Evolutionary conservation across 2,888 invertebrate genomes (phyloP).

Genomic region (Diaprepes abbreviatus): DNA sequence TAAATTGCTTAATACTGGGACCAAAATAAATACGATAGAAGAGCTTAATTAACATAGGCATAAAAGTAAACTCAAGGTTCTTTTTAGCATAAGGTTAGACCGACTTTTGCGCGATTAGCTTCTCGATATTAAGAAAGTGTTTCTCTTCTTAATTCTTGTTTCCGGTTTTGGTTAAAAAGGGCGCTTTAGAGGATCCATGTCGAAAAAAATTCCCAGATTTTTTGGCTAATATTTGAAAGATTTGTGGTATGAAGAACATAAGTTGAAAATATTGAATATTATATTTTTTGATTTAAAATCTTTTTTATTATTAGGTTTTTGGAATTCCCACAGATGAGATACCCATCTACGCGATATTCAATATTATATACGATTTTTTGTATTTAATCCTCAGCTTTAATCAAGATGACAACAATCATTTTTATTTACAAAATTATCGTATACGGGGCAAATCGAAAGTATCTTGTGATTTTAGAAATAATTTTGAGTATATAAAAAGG

Average conservation of each 20-base stretch:
- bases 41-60: neutral
- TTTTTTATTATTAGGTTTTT: too few species aligned
- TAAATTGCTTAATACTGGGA: conserved; percentile 9
- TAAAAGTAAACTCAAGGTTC: neutral
- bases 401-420: conserved; percentile 19
- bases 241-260: too few species aligned
- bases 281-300: too few species aligned
- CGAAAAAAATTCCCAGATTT: too few species aligned
- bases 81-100: conserved; percentile 27
- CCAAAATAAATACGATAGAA: neutral
- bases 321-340: conserved; percentile 10
- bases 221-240: conserved; percentile 1
- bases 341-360: conserved; percentile 24
- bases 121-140: neutral
- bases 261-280: too few species aligned
- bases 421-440: conserved; percentile 28
- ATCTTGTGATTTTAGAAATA: neutral
- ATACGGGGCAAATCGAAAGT: conserved; percentile 5
- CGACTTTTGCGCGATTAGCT: conserved; percentile 33
- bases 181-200: neutral
- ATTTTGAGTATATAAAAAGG: neutral
- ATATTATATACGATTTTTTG: conserved; percentile 24
- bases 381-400: conserved; percentile 25
- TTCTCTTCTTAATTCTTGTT: neutral
- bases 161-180: neutral